Percentiles rank a stretch among this genome's conserved stretches.
Evolutionary conservation across 2,113 vertebrate genomes (phyloP).

Genomic region (Vombatus ursinus): DNA sequence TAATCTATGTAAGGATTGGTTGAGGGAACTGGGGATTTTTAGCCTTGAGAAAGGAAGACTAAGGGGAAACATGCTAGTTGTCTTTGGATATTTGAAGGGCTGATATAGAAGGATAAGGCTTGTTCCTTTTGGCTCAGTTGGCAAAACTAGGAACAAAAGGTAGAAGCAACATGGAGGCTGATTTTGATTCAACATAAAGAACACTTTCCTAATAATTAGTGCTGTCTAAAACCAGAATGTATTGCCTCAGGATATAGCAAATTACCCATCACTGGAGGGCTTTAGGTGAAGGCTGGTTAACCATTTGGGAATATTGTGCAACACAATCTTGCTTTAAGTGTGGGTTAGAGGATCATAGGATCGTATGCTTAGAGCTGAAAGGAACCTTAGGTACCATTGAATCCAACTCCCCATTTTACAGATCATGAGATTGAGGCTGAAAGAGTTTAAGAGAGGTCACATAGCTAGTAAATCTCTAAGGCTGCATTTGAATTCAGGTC

Average conservation of each 20-base stretch:
- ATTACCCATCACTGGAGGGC: background rate
- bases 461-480: background rate
- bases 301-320: background rate
- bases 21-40: background rate
- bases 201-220: background rate
- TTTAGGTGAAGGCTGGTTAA: background rate
- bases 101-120: background rate
- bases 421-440: background rate
- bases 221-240: background rate
- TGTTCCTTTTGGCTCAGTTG: background rate
- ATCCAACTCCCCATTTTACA: background rate
- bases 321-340: background rate
- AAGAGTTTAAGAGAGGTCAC: background rate
- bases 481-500: background rate
- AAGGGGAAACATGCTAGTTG: background rate
- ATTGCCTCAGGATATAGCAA: background rate
- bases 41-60: background rate
- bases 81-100: background rate
- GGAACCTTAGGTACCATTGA: background rate
- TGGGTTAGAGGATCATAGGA: background rate
- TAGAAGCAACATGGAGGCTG: background rate
- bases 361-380: background rate
- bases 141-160: background rate
- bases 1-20: background rate
- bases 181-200: background rate